These are phyloP conservation scores for Dorcus hopei DNA, from an alignment of 2,888 invertebrate genomes.

Conservation along the genomic window DNA sequence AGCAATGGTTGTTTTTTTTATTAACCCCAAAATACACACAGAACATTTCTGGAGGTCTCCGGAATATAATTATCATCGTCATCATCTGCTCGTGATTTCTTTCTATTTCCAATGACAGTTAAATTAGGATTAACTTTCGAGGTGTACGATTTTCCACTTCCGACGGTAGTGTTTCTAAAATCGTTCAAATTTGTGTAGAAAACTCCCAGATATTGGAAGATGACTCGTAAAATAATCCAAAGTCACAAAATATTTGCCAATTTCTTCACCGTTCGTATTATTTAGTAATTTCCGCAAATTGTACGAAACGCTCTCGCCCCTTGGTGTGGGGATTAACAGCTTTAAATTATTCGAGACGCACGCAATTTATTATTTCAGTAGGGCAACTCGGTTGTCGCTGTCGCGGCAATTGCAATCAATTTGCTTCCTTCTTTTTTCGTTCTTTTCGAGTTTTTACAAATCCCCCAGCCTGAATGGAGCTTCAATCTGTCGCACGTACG, in stretches of 20 bases:
- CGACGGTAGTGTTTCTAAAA: too few species aligned
- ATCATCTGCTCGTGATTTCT: too few species aligned
- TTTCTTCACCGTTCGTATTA: conserved; percentile 5
- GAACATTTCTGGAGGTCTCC: too few species aligned
- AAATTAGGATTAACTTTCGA: too few species aligned
- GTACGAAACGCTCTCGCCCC: conserved; percentile 15
- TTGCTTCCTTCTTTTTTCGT: conserved; percentile 30
- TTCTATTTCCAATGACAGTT: too few species aligned
- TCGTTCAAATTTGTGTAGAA: too few species aligned
- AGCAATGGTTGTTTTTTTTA: too few species aligned
- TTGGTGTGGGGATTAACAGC: conserved; percentile 28
- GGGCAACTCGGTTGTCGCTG: conserved; percentile 30
- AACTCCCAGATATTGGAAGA: too few species aligned
- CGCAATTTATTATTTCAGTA: conserved; percentile 35
- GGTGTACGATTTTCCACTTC: too few species aligned
- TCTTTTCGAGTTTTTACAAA: conserved; percentile 24
- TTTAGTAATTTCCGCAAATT: conserved; percentile 22
- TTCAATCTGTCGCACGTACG: conserved; percentile 14
- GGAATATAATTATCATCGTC: too few species aligned
- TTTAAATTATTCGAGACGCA: conserved; percentile 34
- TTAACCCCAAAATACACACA: too few species aligned
- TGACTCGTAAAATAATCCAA: too few species aligned
- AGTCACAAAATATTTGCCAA: neutral
- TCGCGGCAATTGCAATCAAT: conserved; percentile 38
- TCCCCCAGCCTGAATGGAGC: conserved; percentile 18